Evolutionary conservation across 2,888 invertebrate species (phyloP).

Genomic region (Noctua fimbriata): DNA sequence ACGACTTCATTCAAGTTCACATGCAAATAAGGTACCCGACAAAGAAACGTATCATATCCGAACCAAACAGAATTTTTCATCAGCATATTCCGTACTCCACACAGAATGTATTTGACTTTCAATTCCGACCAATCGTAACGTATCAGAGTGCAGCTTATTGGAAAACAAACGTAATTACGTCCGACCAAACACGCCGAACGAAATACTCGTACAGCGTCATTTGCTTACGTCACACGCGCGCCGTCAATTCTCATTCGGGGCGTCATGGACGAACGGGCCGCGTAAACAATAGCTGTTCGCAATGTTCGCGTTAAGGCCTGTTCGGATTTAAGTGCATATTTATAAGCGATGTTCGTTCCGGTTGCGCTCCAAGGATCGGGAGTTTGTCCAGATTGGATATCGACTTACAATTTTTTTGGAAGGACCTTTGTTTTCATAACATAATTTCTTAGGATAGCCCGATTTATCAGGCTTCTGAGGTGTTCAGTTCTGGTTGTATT

Average conservation of each 20-base stretch:
- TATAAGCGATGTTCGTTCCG: constrained; percentile 47
- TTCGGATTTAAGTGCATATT: constrained; percentile 55
- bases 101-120: constrained; percentile 61
- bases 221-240: constrained; percentile 66
- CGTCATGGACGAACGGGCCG: constrained; percentile 58
- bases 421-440: constrained; percentile 15
- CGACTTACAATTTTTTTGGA: constrained; percentile 12
- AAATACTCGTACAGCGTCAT: constrained; percentile 61
- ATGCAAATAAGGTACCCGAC: constrained; percentile 27
- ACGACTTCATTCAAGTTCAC: constrained; percentile 20
- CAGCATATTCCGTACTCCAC: constrained; percentile 36
- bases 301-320: constrained; percentile 45
- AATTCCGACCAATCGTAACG: constrained; percentile 64
- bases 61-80: constrained; percentile 51
- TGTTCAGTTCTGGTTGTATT: background rate
- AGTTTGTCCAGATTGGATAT: constrained; percentile 39
- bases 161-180: constrained; percentile 66
- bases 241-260: constrained; percentile 65
- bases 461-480: constrained; percentile 1
- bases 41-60: constrained; percentile 10
- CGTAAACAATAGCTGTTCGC: constrained; percentile 61
- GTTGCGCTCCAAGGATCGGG: constrained; percentile 42
- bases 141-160: constrained; percentile 67
- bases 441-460: constrained; percentile 5
- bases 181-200: constrained; percentile 61